Conservation (phyloP, 2,888 invertebrate genomes). For the Bibio marci region DNA sequence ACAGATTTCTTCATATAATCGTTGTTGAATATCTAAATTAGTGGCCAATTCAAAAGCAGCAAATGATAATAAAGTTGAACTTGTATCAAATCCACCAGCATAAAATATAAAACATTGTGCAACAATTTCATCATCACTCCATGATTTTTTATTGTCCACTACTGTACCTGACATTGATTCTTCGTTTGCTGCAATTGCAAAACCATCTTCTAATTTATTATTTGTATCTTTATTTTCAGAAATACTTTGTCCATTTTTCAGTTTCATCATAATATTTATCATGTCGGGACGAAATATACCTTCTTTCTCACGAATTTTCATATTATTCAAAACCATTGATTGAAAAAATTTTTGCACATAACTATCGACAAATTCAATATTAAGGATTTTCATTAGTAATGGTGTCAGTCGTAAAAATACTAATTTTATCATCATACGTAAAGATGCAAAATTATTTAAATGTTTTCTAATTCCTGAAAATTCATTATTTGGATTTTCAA, state of each 20-base stretch:
- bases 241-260: conserved; percentile 8
- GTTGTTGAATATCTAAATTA: conserved; percentile 24
- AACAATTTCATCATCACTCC: conserved; percentile 28
- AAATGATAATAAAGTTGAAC: conserved; percentile 27
- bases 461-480: background rate
- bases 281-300: conserved; percentile 11
- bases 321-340: conserved; percentile 9
- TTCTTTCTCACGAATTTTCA: conserved; percentile 9
- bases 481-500: background rate
- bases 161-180: conserved; percentile 20
- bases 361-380: background rate
- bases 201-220: conserved; percentile 5
- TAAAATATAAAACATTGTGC: conserved; percentile 34
- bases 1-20: conserved; percentile 30
- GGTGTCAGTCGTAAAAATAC: conserved; percentile 7
- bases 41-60: conserved; percentile 27
- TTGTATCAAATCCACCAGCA: conserved; percentile 34
- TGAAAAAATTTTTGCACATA: conserved; percentile 6
- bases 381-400: background rate
- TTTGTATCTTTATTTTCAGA: conserved; percentile 2
- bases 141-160: conserved; percentile 11
- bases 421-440: background rate
- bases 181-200: conserved; percentile 28
- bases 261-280: conserved; percentile 12
- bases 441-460: background rate